Evolutionary conservation across 1,140 invertebrate species (phyloP).

Genomic region (Trachymyrmex septentrionalis): DNA sequence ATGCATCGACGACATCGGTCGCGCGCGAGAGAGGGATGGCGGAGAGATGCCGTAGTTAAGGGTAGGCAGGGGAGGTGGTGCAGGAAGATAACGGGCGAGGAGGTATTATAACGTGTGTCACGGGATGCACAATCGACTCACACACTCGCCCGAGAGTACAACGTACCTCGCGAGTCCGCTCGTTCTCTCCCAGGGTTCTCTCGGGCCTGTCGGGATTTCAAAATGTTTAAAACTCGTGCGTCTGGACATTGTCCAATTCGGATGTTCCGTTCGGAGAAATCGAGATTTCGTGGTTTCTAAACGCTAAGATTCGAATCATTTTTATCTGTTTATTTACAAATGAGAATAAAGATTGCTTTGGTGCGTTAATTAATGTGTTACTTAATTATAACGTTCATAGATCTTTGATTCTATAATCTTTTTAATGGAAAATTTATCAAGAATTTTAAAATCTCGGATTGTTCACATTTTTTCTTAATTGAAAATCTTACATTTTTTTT

Average conservation of each 20-base stretch:
- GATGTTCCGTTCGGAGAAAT: not conserved
- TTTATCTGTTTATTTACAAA: not conserved
- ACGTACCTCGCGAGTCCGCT: not conserved
- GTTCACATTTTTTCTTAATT: too few relatives aligned
- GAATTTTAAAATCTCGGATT: too few relatives aligned
- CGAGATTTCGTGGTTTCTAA: not conserved
- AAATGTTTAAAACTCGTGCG: constrained; percentile 5
- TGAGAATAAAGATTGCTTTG: not conserved
- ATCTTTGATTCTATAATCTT: too few relatives aligned
- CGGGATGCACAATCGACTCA: constrained; percentile 58
- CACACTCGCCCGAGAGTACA: constrained; percentile 12
- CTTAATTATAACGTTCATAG: not conserved
- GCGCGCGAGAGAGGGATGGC: constrained; percentile 40
- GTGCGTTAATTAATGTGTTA: not conserved
- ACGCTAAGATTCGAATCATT: not conserved
- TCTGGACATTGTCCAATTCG: constrained; percentile 1
- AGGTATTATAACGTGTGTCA: constrained; percentile 72
- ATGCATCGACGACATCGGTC: constrained; percentile 40
- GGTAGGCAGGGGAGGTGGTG: constrained; percentile 14
- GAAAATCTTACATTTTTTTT: too few relatives aligned
- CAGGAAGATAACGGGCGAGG: constrained; percentile 66
- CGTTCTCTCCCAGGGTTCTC: not conserved
- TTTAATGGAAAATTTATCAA: too few relatives aligned
- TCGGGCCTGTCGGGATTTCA: constrained; percentile 3
- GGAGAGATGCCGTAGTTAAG: constrained; percentile 4